Conservation (phyloP, 2,797 vertebrate species). For the Pogonophryne albipinna region DNA sequence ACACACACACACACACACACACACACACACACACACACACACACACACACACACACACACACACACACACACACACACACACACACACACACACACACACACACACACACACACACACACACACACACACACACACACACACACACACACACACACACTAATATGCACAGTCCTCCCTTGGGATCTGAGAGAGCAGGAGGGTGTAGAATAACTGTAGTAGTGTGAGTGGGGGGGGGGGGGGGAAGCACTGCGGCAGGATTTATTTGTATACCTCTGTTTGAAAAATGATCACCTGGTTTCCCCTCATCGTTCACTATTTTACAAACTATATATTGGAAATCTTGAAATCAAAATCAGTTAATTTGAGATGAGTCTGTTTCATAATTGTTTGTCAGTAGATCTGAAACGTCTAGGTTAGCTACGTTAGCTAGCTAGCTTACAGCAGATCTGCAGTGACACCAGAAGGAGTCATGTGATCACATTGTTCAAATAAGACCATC, state of each 20-base stretch:
- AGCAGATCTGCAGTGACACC: too few species aligned
- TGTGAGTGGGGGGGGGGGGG: slow-evolving; percentile 19
- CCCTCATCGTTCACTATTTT: slow-evolving; percentile 7
- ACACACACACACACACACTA: slow-evolving; percentile 14
- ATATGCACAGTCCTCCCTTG: slow-evolving; percentile 31
- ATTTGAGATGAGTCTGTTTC: too few species aligned
- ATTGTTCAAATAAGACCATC: too few species aligned
- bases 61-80: slow-evolving; percentile 5
- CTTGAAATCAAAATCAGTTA: too few species aligned
- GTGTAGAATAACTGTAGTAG: slow-evolving; percentile 58
- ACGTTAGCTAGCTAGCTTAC: too few species aligned
- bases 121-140: slow-evolving; percentile 19
- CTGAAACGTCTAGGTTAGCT: too few species aligned
- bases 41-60: slow-evolving; percentile 23
- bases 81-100: slow-evolving; percentile 20
- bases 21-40: slow-evolving; percentile 20
- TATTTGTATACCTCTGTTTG: neutral
- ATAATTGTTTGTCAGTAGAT: too few species aligned
- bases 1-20: slow-evolving; percentile 22
- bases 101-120: slow-evolving; percentile 27
- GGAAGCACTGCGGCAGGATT: neutral
- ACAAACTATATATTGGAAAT: slow-evolving; percentile 8
- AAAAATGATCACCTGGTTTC: slow-evolving; percentile 28
- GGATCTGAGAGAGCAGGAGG: slow-evolving; percentile 53
- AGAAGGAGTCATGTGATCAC: too few species aligned